phyloP scores from a whole-genome alignment of 2,888 invertebrate genomes.

The Nomada goodeniana region DNA sequence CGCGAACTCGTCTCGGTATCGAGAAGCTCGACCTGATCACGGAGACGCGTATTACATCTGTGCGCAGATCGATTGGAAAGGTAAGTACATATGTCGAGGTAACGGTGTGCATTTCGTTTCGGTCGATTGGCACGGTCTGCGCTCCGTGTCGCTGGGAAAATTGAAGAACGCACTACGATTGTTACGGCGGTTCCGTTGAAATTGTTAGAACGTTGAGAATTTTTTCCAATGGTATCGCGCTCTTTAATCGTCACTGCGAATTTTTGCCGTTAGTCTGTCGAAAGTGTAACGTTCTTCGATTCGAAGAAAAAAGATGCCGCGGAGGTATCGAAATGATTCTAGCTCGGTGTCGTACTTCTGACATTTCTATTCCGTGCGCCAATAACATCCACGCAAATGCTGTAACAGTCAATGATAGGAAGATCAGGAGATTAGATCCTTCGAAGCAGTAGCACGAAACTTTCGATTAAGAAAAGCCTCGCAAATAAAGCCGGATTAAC shows the following conservation, averaged over 20 bases:
- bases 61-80: neutral
- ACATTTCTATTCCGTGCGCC: no score
- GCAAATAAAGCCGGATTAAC: no score
- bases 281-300: no score
- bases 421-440: no score
- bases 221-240: neutral
- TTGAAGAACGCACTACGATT: constrained; percentile 13
- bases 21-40: neutral
- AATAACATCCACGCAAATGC: no score
- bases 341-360: no score
- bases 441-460: no score
- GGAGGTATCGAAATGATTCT: no score
- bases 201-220: neutral
- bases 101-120: constrained; percentile 15
- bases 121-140: neutral
- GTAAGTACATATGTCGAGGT: neutral
- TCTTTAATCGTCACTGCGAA: neutral
- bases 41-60: neutral
- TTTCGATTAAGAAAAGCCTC: no score
- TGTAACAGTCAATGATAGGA: no score
- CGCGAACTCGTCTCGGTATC: neutral
- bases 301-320: no score
- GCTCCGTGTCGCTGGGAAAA: constrained; percentile 22
- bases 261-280: neutral
- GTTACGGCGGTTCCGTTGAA: neutral